Conservation (phyloP, 2,797 vertebrate species). For the Myiotriccus ornatus region DNA sequence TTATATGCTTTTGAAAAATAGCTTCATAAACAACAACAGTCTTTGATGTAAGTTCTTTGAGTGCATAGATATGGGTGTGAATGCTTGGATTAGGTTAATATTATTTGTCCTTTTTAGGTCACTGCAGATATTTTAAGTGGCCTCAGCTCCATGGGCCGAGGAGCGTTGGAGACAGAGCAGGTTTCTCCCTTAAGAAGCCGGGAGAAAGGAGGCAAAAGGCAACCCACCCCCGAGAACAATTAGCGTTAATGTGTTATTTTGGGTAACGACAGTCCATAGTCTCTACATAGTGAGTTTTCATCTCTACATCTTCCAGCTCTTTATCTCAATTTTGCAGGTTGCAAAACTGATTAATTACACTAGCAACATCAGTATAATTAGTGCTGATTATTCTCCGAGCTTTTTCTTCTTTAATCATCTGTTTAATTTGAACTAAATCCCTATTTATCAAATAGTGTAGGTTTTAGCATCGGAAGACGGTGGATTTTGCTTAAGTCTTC, state of each 20-base stretch:
- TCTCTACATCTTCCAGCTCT: constrained; percentile 17
- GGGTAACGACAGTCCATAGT: neutral
- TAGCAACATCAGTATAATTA: constrained; percentile 27
- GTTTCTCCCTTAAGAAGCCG: neutral
- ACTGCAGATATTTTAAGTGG: neutral
- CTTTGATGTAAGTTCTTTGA: neutral
- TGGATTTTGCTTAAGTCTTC: neutral
- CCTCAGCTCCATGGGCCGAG: rapidly evolving
- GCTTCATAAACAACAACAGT: neutral
- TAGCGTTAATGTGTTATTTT: neutral
- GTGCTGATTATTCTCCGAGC: constrained; percentile 20
- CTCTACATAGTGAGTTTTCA: neutral
- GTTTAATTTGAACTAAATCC: constrained; percentile 43
- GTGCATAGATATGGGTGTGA: neutral
- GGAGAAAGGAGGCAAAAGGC: neutral
- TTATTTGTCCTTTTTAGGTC: neutral
- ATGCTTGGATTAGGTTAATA: neutral
- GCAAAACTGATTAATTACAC: constrained; percentile 42
- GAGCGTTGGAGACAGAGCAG: rapidly evolving
- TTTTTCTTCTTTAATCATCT: constrained; percentile 41
- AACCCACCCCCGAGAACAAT: neutral
- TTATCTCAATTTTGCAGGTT: constrained; percentile 40
- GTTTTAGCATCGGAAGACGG: neutral
- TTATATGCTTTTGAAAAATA: neutral
- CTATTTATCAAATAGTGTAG: neutral